These are phyloP conservation scores for Damaliscus lunatus DNA, from an alignment of 2,113 vertebrate genomes.

Conservation along the genomic window DNA sequence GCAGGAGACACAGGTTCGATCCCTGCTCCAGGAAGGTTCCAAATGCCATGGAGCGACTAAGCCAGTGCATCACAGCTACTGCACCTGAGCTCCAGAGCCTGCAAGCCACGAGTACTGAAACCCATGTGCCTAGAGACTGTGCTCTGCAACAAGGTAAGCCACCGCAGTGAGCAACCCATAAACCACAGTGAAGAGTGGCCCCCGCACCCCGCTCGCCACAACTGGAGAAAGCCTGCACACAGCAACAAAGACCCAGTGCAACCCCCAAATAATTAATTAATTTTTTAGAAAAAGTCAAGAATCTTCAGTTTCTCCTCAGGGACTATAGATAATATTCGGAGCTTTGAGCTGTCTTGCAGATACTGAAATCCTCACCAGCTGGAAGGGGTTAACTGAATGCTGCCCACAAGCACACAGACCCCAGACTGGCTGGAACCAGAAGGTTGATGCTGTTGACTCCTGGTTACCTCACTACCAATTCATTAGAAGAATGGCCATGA, in stretches of 20 bases:
- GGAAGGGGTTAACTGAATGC: neutral
- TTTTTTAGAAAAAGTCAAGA: neutral
- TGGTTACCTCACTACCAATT: neutral
- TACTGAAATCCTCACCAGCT: neutral
- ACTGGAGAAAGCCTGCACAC: neutral
- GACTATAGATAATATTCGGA: neutral
- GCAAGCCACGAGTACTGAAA: rapidly evolving
- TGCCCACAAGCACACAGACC: neutral
- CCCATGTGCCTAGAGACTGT: neutral
- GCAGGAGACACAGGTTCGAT: neutral
- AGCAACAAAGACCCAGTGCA: neutral
- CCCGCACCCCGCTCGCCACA: rapidly evolving
- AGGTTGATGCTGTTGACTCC: neutral
- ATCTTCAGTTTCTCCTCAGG: neutral
- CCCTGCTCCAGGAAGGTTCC: neutral
- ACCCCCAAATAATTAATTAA: neutral
- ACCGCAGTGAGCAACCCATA: neutral
- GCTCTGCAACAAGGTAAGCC: neutral
- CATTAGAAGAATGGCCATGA: neutral
- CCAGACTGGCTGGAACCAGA: neutral
- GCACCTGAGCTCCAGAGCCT: neutral
- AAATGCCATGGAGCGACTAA: neutral
- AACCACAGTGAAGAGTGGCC: neutral
- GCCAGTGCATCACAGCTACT: neutral
- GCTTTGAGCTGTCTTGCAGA: neutral